Base-by-base conservation (phyloP, 2,113 vertebrate genomes). In the Apteryx owenii region DNA sequence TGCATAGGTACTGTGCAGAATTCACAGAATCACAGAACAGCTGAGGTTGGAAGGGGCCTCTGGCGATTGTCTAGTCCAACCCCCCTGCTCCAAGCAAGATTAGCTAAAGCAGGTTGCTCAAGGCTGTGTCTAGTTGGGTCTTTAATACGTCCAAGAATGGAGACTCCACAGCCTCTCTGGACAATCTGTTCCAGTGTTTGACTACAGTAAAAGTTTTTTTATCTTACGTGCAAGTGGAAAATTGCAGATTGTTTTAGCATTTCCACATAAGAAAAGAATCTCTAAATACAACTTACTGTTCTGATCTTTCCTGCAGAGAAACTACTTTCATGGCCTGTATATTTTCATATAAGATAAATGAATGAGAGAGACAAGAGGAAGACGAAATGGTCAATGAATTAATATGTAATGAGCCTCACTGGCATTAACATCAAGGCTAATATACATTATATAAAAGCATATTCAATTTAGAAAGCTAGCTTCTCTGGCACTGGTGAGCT, bases 1-100 rank as follows among this genome's bases (percentile, higher is more conserved):
- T 70, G 7, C 20, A 46, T 51, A 6, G 3, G 6, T 18, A 28
- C 5, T 5, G 0, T 8, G 14, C 14, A 31, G 12, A 56, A 77
- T 50, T 79, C 31, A 73, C 16, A 56, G 23, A 56, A 83, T 31
- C 31, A 33, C 19, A 36, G 20, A 31, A 25, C 12, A 3, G 3
- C 1, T 81, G 53, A 62, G 17, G n/a, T 28, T 68, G 65, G 36
- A 64, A 64, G 10, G 77, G 5, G 17, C 2, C 22, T 62, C 61
- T 64, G 29, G 65, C 62, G 2, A 6, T 46, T 5, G 3, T 58
- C 31, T 51, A 91, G 31, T 48, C 46, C 46, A 4, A 48, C 18
- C 4, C 8, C 2, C 7, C 15, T 50, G 33, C 54, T 50, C 13
- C 31, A 36, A 21, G 23, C 23, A 38, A 15, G 29, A 5, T 28